Base-by-base conservation (phyloP, 2,888 invertebrate genomes). In the Caenorhabditis panamensis region DNA sequence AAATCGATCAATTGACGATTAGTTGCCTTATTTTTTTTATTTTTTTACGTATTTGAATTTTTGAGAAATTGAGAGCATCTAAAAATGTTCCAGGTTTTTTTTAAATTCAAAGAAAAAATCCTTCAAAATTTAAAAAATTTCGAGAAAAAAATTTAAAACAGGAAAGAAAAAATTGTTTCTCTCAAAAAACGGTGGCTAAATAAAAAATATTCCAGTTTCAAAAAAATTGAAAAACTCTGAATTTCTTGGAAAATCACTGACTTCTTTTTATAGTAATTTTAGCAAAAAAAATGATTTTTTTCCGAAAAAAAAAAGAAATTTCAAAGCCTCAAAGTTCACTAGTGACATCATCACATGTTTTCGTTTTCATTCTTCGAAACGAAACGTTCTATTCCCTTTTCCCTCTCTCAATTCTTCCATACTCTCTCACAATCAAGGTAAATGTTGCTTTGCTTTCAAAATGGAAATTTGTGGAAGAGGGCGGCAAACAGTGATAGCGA, bases 281-380 rank as follows among this genome's bases (percentile, higher is more conserved):
- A n/a, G n/a, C n/a, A n/a, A n/a, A n/a, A n/a, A n/a, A n/a, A n/a
- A n/a, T n/a, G n/a, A n/a, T n/a, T n/a, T n/a, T n/a, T n/a, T n/a
- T 51, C 2, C 22, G 24, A 67, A 20, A 56, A 56, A 31, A 31
- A 31, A 31, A 31, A 31, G 9, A 31, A 31, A 31, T 41, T 47
- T 47, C 67, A 31, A 53, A 13, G 13, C 13, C 13, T 13, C 8
- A 41, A 41, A 41, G 13, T 41, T 13, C 13, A 6, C 5, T 11
- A 41, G 13, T 13, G 13, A 41, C 8, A 41, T 13, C 69, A 59
- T 59, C 58, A 49, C 59, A 36, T 68, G 58, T 68, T 68, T 59
- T 67, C 26, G 28, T 26, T 20, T 44, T 56, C n/a, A n/a, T n/a
- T n/a, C n/a, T n/a, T 66, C 22, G n/a, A 66, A 54, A 13, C 31